phyloP scores from a whole-genome alignment of 2,888 invertebrate genomes.

The Nasonia oneida region DNA sequence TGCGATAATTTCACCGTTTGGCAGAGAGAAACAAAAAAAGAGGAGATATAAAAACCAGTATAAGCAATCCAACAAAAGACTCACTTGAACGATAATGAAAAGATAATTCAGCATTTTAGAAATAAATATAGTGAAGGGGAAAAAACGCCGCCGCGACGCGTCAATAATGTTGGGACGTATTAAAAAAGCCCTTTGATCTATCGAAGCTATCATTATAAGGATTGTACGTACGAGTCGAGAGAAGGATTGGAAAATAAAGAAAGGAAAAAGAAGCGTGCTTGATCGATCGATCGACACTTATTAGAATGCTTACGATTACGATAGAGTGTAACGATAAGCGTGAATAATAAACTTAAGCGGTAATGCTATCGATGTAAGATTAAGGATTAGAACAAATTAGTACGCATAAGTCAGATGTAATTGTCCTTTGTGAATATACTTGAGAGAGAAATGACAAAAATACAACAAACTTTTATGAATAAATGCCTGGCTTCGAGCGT shows the following conservation, averaged over 20 bases:
- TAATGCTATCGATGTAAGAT: conserved; percentile 70
- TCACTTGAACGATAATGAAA: conserved; percentile 66
- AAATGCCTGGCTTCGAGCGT: conserved; percentile 59
- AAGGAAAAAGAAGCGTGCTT: conserved; percentile 69
- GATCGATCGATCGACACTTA: conserved; percentile 68
- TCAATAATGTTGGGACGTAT: conserved; percentile 63
- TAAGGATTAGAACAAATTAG: conserved; percentile 64
- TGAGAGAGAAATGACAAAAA: conserved; percentile 78
- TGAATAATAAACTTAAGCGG: conserved; percentile 74
- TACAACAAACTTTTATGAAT: conserved; percentile 79
- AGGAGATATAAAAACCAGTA: conserved; percentile 63
- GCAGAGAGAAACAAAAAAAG: conserved; percentile 36
- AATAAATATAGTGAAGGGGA: conserved; percentile 62
- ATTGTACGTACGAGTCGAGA: conserved; percentile 51
- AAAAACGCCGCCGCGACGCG: conserved; percentile 62
- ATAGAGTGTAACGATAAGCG: conserved; percentile 72
- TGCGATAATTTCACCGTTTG: conserved; percentile 65
- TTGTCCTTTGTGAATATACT: conserved; percentile 78
- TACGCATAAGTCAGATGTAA: conserved; percentile 76
- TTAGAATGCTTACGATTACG: conserved; percentile 73
- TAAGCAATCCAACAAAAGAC: conserved; percentile 71
- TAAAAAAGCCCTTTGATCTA: conserved; percentile 53
- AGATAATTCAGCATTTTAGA: conserved; percentile 61
- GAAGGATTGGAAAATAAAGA: conserved; percentile 60
- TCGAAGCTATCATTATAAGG: conserved; percentile 58